Conservation (phyloP, 92 coral and sea anemone species). For the Chrysogorgia sp. region DNA sequence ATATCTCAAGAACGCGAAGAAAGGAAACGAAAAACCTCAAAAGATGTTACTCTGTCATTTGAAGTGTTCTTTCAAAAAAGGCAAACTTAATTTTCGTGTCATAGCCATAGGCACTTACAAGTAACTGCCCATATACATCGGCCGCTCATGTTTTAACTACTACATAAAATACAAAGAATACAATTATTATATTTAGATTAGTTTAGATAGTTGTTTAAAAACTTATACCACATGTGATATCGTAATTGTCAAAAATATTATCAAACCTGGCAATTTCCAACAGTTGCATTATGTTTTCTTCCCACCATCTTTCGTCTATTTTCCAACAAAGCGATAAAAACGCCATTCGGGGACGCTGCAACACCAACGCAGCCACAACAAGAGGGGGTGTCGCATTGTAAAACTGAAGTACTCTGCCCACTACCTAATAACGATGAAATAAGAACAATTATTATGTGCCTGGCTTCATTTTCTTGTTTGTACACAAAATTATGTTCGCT, state of each 20-base stretch:
- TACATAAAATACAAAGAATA: too few relatives aligned
- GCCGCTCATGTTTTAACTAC: too few relatives aligned
- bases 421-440: neutral
- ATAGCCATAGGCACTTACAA: too few relatives aligned
- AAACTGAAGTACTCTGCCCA: constrained; percentile 11
- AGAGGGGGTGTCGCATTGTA: constrained; percentile 33
- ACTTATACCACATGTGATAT: neutral
- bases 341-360: constrained; percentile 65
- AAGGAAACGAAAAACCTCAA: too few relatives aligned
- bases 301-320: constrained; percentile 17
- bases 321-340: constrained; percentile 54
- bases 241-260: neutral
- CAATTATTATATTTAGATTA: too few relatives aligned
- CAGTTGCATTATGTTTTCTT: neutral
- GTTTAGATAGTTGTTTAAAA: neutral
- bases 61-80: too few relatives aligned
- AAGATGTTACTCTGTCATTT: too few relatives aligned
- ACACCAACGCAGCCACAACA: constrained; percentile 54
- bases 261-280: constrained; percentile 11
- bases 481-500: too few relatives aligned
- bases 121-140: too few relatives aligned
- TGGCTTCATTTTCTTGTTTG: too few relatives aligned
- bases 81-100: too few relatives aligned
- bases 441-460: neutral
- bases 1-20: too few relatives aligned